Evolutionary conservation across 2,797 vertebrate genomes (phyloP).

Genomic region (Enteromius paludinosus): DNA sequence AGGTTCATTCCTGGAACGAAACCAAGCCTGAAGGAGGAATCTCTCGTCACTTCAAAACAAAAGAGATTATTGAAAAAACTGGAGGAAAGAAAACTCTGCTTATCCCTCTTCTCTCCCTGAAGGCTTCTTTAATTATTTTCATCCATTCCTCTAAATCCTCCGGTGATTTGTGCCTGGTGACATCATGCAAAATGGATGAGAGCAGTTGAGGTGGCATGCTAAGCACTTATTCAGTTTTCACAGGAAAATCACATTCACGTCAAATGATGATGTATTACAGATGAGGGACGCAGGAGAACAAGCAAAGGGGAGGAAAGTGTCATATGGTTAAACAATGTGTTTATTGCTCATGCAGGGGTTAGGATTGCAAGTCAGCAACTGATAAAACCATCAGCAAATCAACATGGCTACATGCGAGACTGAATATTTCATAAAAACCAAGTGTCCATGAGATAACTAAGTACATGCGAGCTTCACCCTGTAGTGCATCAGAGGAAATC

Average conservation of each 20-base stretch:
- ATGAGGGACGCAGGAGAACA: conserved; percentile 33
- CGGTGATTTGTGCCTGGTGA: conserved; percentile 46
- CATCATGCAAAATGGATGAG: conserved; percentile 58
- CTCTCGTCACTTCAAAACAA: conserved; percentile 50
- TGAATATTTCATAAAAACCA: neutral
- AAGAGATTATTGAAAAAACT: conserved; percentile 38
- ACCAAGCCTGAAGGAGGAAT: conserved; percentile 40
- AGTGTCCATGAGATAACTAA: neutral
- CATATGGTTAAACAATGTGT: neutral
- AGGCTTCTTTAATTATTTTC: conserved; percentile 54
- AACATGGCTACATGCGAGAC: neutral
- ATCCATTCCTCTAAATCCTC: conserved; percentile 42
- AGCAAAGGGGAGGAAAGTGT: neutral
- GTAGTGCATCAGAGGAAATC: too few relatives aligned
- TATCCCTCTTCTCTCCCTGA: conserved; percentile 33
- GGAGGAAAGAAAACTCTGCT: conserved; percentile 32
- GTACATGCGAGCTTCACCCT: neutral
- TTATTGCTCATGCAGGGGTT: neutral
- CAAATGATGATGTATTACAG: conserved; percentile 48
- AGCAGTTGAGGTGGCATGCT: conserved; percentile 49
- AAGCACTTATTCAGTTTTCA: conserved; percentile 53
- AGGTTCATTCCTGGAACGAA: conserved; percentile 32
- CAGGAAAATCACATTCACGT: conserved; percentile 27
- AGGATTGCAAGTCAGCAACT: conserved; percentile 6
- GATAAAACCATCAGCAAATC: neutral